Evolutionary conservation across 2,113 vertebrate species (phyloP), one percentile per base, ranked within the genome.

Genomic region (Litocranius walleri): DNA sequence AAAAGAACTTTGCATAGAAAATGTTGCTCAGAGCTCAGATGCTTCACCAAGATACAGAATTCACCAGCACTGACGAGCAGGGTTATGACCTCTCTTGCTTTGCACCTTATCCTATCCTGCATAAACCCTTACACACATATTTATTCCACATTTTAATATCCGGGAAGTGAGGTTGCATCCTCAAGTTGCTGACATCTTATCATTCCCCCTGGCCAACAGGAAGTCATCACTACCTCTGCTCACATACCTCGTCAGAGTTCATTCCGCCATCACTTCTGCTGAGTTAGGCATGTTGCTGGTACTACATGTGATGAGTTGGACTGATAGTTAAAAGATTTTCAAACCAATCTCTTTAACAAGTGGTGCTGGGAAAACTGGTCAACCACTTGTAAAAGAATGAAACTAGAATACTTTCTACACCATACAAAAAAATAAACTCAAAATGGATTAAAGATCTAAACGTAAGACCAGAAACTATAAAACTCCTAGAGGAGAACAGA

Each of bases 261-360:
- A 43, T 9, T 10, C 27, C 1, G 0, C 23, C 33, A 2, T 48
- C 43, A 4, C 45, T 52, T 89, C 45, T 8, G 2, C 74, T 36
- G 13, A 88, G 81, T 82, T 81, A n/a, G 27, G 48, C 30, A 3
- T 14, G 59, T 40, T 30, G 54, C 62, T 21, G 21, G 21, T 33
- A 30, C 84, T 85, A 27, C 21, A 15, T 43, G 36, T 36, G 77
- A 93, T 40, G 15, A 81, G n/a, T 57, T 96, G 85, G 64, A 88
- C 10, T 94, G 98, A 91, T 77, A 95, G 91, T 23, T 88, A 62
- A 48, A 89, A 62, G 50, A 87, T 78, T 93, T 94, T 91, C 7
- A 40, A 12, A 50, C 14, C 50, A 50, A 50, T 50, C 13, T 50
- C 50, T 50, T 50, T 50, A 50, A 4, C 14, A 50, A 50, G 48